Base-by-base conservation (phyloP, 2,888 invertebrate species). In the Rutpela maculata region DNA sequence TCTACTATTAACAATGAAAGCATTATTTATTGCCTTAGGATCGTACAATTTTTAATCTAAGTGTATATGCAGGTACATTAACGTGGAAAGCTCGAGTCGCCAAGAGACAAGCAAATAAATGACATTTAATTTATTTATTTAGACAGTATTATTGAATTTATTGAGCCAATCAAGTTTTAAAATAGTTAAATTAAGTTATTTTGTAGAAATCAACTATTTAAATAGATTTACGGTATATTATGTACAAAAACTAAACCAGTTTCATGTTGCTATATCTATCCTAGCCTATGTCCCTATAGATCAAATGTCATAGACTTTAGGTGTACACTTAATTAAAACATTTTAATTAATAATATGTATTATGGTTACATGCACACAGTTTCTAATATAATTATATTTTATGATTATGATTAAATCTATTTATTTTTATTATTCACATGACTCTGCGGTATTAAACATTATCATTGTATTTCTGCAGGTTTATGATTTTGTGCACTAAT, bases 401-500 rank as follows among this genome's bases (percentile, higher is more conserved):
- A 50, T 70, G 60, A 70, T 70, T 70, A 70, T 26, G 57, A 70
- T 70, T 70, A 60, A 15, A 50, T 43, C 65, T 38, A 43, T 65
- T 70, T 70, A 43, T 31, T 18, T 70, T 70, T 70, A 60, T 60
- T 60, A 60, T 43, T 19, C 19, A 11, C 65, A 38, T 43, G 38
- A 43, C 18, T 31, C 56, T 57, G n/a, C 43, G 19, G 15, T 38
- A 57, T 70, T 57, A 70, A 43, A 22, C 19, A n/a, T 43, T 70
- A 70, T 70, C 70, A 60, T 43, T 60, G 60, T 60, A n/a, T 59
- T 57, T 59, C 56, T 57, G 57, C 31, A 26, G 26, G 18, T 59
- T 70, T 70, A 70, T 15, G 22, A 70, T 70, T 70, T 50, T 70
- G 70, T 50, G 70, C 70, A 70, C 70, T 70, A 60, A 60, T 70